Evolutionary conservation across 2,888 invertebrate species (phyloP), one percentile per base, ranked within the genome.

Genomic region (Caenorhabditis doughertyi): DNA sequence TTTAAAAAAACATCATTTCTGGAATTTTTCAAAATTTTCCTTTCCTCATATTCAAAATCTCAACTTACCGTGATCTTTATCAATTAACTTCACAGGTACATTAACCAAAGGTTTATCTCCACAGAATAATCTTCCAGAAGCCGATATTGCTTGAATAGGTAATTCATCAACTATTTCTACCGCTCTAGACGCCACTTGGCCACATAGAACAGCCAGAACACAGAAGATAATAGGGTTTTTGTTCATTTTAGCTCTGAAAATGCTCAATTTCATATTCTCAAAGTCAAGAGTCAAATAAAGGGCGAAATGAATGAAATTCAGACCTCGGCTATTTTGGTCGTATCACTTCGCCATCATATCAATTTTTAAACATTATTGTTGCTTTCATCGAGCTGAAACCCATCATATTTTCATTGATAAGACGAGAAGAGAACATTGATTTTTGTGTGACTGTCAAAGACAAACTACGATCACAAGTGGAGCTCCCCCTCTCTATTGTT

Each of bases 81-180:
- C 81, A 35, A 81, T 81, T 1, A 84, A 44, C 42, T 84, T 84
- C 18, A 84, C 82, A 21, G 71, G 74, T 13, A 80, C 49, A 8
- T 68, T 68, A 8, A 51, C 49, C 0, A 73, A 27, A 7, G 81
- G 76, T 11, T 42, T 13, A 3, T 82, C 70, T 0, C 84, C 84
- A 76, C 84, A 84, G 13, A 77, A 68, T 2, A 84, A 39, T 55
- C 53, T 71, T 2, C 84, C 84, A n/a, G 44, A 51, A 9, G 56
- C 84, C 0, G 82, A 71, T 23, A 84, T 77, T 13, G 84, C 79
- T 80, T 84, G 84, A 67, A 81, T 60, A 25, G 65, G 65, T 21
- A 70, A 32, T 1, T 77, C 49, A 1, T 51, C n/a, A 2, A 51
- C 39, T 0, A 27, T n/a, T 16, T 60, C 32, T 0, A 68, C n/a